phyloP scores from a whole-genome alignment of 2,888 invertebrate genomes.

The Tinea pellionella region DNA sequence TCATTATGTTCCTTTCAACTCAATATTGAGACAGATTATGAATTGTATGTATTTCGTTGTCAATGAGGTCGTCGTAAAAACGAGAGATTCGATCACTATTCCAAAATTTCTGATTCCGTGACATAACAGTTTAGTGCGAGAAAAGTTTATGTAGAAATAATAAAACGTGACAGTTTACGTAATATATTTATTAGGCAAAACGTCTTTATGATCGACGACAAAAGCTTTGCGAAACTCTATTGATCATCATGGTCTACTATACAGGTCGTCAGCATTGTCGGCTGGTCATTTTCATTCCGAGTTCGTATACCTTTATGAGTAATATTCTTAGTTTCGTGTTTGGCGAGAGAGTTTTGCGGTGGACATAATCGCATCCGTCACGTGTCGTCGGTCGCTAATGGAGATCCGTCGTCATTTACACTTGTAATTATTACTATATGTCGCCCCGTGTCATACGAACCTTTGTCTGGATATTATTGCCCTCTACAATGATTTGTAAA shows the following conservation, averaged over 20 bases:
- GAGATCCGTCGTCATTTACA: not conserved
- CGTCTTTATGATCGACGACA: conserved; percentile 9
- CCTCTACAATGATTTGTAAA: too few relatives aligned
- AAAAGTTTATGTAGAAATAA: not conserved
- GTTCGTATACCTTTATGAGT: conserved; percentile 8
- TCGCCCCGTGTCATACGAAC: not conserved
- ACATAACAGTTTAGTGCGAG: not conserved
- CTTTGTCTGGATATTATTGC: too few relatives aligned
- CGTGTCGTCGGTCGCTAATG: conserved; percentile 2
- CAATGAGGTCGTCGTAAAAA: not conserved
- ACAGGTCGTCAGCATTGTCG: conserved; percentile 5
- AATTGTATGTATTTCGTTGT: not conserved
- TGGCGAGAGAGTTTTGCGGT: not conserved
- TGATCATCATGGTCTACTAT: too few relatives aligned
- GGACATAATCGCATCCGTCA: conserved; percentile 2
- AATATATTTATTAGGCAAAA: conserved; percentile 5
- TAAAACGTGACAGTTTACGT: conserved; percentile 2
- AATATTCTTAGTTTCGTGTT: not conserved
- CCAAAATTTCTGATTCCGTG: not conserved
- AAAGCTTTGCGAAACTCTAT: conserved; percentile 7
- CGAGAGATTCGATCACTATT: not conserved
- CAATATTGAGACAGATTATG: not conserved
- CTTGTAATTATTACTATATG: not conserved
- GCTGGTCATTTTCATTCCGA: not conserved
- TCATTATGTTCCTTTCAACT: conserved; percentile 15